Evolutionary conservation across 2,888 invertebrate genomes (phyloP).

Genomic region (Phaonia tiefii): DNA sequence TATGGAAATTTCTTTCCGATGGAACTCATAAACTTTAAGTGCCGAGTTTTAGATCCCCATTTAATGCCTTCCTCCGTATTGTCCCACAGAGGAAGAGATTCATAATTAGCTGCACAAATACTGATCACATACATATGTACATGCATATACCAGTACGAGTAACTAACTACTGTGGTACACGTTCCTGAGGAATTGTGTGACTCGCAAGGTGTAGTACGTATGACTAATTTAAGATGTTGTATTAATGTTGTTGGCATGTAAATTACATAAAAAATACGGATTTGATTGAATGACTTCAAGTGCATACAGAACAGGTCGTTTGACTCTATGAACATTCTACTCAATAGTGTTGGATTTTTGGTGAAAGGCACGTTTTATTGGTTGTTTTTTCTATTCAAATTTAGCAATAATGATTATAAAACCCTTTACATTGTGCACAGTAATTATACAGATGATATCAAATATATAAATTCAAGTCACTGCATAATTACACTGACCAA

Average conservation of each 20-base stretch:
- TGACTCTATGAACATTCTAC: too few species aligned
- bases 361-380: background rate
- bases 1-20: background rate
- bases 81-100: background rate
- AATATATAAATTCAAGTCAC: too few species aligned
- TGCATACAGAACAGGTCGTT: background rate
- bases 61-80: constrained; percentile 4
- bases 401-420: too few species aligned
- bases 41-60: constrained; percentile 8
- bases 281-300: background rate
- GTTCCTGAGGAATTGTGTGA: too few species aligned
- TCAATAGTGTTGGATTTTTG: background rate
- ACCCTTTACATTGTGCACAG: too few species aligned
- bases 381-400: too few species aligned
- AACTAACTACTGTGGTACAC: too few species aligned
- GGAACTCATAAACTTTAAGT: constrained; percentile 37
- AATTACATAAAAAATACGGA: background rate
- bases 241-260: background rate
- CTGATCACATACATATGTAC: constrained; percentile 23
- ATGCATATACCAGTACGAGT: too few species aligned
- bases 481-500: too few species aligned
- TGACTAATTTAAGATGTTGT: too few species aligned
- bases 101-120: constrained; percentile 35
- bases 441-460: too few species aligned
- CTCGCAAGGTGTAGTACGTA: too few species aligned